A percentile compares a stretch with the other conserved stretches of the same genome.
Evolutionary conservation across 2,797 vertebrate species (phyloP).

Genomic region (Thalassophryne amazonica): DNA sequence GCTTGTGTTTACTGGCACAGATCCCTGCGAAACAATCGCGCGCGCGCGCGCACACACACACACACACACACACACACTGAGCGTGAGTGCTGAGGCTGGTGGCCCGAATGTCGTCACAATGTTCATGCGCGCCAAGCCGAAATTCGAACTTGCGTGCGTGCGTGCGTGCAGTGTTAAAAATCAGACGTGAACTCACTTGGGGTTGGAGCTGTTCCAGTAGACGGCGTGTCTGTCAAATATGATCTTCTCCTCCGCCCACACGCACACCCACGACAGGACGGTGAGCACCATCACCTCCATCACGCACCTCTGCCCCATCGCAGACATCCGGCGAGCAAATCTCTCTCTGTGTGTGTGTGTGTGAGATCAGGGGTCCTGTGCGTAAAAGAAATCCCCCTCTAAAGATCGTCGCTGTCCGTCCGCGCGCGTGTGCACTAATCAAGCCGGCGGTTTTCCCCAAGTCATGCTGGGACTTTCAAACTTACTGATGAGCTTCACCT

Average conservation of each 20-base stretch:
- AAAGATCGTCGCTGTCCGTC: conserved; percentile 56
- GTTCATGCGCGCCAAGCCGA: too few species aligned
- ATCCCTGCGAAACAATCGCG: conserved; percentile 16
- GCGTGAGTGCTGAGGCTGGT: background rate
- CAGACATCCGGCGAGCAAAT: conserved; percentile 49
- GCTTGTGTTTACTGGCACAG: conserved; percentile 20
- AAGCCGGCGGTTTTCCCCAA: conserved; percentile 43
- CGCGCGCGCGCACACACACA: background rate
- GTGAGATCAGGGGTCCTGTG: conserved; percentile 30
- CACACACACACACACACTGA: conserved; percentile 6
- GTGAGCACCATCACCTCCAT: conserved; percentile 83
- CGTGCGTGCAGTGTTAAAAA: background rate
- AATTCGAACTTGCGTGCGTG: too few species aligned
- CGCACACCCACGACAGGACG: conserved; percentile 84
- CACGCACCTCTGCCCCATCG: conserved; percentile 67
- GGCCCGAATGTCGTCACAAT: too few species aligned
- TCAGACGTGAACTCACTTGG: conserved; percentile 79
- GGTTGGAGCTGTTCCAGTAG: conserved; percentile 97
- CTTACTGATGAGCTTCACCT: conserved; percentile 37
- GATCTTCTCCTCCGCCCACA: conserved; percentile 92
- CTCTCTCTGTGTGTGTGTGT: conserved; percentile 3
- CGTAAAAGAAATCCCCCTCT: conserved; percentile 55
- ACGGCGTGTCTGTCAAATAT: conserved; percentile 90
- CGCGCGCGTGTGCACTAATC: conserved; percentile 36
- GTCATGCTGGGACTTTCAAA: conserved; percentile 50